A percentile compares a stretch with the other conserved stretches of the same genome.
Evolutionary conservation across 2,888 invertebrate genomes (phyloP).

Genomic region (Maniola hyperantus): DNA sequence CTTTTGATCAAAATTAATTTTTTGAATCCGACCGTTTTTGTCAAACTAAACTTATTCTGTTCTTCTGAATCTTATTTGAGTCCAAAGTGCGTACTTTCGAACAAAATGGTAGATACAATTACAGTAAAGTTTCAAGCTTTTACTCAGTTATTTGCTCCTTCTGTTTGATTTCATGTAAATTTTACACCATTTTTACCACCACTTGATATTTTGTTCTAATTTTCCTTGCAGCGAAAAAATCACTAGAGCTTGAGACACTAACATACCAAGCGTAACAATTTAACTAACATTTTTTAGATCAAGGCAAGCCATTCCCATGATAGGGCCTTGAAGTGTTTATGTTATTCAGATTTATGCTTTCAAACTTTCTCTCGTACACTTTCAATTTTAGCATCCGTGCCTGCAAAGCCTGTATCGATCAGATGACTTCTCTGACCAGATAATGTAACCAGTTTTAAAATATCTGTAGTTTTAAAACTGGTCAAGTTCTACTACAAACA

Average conservation of each 20-base stretch:
- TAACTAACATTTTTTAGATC: constrained; percentile 18
- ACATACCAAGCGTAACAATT: constrained; percentile 17
- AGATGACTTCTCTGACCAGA: neutral
- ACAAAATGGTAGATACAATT: no score
- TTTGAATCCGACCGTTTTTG: no score
- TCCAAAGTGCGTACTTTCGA: no score
- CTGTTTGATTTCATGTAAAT: no score
- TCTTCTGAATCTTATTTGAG: no score
- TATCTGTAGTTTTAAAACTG: neutral
- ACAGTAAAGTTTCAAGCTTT: no score
- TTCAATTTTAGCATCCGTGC: constrained; percentile 34
- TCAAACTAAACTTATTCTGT: no score
- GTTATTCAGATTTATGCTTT: constrained; percentile 25
- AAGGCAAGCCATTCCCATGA: constrained; percentile 13
- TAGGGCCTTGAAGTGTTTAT: constrained; percentile 6
- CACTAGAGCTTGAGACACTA: neutral
- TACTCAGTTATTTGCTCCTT: no score
- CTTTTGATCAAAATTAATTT: no score
- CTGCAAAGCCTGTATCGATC: constrained; percentile 7
- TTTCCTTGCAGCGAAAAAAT: neutral
- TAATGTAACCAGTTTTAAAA: no score
- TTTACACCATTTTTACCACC: no score
- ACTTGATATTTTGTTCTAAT: neutral
- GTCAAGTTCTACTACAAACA: neutral
- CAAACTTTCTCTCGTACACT: constrained; percentile 38